Base-by-base conservation (phyloP, 2,888 invertebrate species). In the Drosophila aldrichi region DNA sequence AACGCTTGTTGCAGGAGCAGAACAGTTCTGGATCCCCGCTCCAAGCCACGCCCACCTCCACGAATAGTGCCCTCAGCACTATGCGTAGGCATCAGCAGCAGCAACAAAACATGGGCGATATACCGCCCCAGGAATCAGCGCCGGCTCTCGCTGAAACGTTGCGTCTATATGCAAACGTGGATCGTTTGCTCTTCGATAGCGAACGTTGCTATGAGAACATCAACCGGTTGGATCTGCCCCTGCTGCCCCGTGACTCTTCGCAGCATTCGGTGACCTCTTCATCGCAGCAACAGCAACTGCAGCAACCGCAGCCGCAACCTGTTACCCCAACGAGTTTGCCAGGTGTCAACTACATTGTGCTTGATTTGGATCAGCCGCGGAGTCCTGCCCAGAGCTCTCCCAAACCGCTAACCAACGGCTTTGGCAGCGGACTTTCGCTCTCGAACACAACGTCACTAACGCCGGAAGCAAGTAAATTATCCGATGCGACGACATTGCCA, bases 121-220 rank as follows among this genome's bases (percentile, higher is more conserved):
- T 91, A 46, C 92, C 93, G 18, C 93, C 93, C 3, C 88, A 90
- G 46, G 93, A 93, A 51, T 85, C 87, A 38, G 93, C 93, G 4
- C 93, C 93, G 6, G 78, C 78, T 38, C 75, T 90, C 16, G 63
- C 56, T 10, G 90, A 92, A 22, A 34, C 81, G 1, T 59, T 88
- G 54, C 91, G 90, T 16, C 75, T 91, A 74, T 92, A 92, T 65
- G 92, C 91, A 25, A 92, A 92, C 74, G 84, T 92, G 18, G 91
- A 78, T 12, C 83, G 71, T 34, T 8, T 74, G 41, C 56, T 75
- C n/a, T 77, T 75, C 6, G 88, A 90, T 22, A 29, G 58, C 20
- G 92, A 92, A 18, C 84, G 92, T 18, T 91, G 90, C 44, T 92
- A 92, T 74, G 92, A 91, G 54, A 92, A 92, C 38, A 79, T 92